phyloP scores from a whole-genome alignment of 2,888 invertebrate species.

The Meliscaeva auricollis region DNA sequence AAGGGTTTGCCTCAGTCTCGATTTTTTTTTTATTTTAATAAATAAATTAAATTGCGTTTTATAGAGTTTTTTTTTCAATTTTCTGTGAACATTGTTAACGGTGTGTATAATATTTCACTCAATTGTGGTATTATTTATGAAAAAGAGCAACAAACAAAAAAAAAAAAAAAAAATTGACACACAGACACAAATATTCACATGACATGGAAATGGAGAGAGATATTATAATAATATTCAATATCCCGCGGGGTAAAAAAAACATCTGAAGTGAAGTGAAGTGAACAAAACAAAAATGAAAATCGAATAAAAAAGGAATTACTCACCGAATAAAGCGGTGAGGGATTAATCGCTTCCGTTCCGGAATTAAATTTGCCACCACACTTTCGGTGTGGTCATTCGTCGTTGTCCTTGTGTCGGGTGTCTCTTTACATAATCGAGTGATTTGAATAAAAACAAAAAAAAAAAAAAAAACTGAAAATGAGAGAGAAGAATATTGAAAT shows the following conservation, averaged over 20 bases:
- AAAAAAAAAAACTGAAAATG: not conserved
- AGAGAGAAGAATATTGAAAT: too few relatives aligned
- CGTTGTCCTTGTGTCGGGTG: slow-evolving; percentile 1
- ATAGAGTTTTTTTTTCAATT: not conserved
- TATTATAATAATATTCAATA: slow-evolving; percentile 31
- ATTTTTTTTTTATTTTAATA: slow-evolving; percentile 43
- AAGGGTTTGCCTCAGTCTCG: slow-evolving; percentile 28
- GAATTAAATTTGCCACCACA: slow-evolving; percentile 62
- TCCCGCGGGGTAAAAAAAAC: slow-evolving; percentile 11
- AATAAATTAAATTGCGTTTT: slow-evolving; percentile 50
- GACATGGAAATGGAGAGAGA: too few relatives aligned
- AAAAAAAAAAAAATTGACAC: slow-evolving; percentile 3
- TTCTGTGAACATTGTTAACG: not conserved
- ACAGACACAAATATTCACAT: too few relatives aligned
- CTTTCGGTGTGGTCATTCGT: not conserved
- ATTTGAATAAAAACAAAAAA: not conserved
- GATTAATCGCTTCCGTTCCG: slow-evolving; percentile 70
- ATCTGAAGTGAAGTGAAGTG: slow-evolving; percentile 44
- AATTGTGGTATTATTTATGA: slow-evolving; percentile 44
- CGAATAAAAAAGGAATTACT: slow-evolving; percentile 64
- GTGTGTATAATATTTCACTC: slow-evolving; percentile 40
- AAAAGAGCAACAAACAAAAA: slow-evolving; percentile 5
- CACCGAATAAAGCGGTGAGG: slow-evolving; percentile 58
- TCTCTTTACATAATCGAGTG: not conserved
- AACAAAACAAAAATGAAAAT: slow-evolving; percentile 42